Conservation (phyloP, 2,888 invertebrate species). For the Ferdinandea cuprea region DNA sequence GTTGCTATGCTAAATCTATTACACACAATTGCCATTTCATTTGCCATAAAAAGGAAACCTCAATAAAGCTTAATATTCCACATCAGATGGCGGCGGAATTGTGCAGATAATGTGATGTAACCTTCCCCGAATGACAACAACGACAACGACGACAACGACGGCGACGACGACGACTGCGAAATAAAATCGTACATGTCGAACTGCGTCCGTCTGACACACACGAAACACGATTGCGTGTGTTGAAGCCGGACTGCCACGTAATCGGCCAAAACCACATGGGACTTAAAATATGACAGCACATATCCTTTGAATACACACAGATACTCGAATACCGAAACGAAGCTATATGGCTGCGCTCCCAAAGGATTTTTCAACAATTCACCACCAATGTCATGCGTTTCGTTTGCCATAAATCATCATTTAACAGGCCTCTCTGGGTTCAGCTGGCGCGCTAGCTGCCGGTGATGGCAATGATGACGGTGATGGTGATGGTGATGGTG, state of each 20-base stretch:
- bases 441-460: constrained; percentile 47
- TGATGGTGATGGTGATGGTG: background rate
- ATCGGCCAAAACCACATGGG: constrained; percentile 67
- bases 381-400: constrained; percentile 64
- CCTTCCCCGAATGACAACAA: too few species aligned
- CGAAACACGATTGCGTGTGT: constrained; percentile 51
- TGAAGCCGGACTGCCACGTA: constrained; percentile 59
- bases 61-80: constrained; percentile 31
- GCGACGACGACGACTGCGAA: too few species aligned
- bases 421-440: constrained; percentile 62
- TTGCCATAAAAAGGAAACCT: constrained; percentile 8
- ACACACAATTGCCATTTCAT: constrained; percentile 28
- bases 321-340: constrained; percentile 18
- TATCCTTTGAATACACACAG: constrained; percentile 49
- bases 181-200: constrained; percentile 60
- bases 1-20: constrained; percentile 36
- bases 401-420: constrained; percentile 68
- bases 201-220: background rate
- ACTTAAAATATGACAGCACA: constrained; percentile 66
- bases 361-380: constrained; percentile 51
- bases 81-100: constrained; percentile 2
- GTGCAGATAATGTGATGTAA: constrained; percentile 50
- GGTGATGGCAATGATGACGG: too few species aligned
- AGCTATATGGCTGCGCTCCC: constrained; percentile 45
- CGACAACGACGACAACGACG: too few species aligned